Base-by-base conservation (phyloP, 1,140 invertebrate species). In the Drosophila busckii region DNA sequence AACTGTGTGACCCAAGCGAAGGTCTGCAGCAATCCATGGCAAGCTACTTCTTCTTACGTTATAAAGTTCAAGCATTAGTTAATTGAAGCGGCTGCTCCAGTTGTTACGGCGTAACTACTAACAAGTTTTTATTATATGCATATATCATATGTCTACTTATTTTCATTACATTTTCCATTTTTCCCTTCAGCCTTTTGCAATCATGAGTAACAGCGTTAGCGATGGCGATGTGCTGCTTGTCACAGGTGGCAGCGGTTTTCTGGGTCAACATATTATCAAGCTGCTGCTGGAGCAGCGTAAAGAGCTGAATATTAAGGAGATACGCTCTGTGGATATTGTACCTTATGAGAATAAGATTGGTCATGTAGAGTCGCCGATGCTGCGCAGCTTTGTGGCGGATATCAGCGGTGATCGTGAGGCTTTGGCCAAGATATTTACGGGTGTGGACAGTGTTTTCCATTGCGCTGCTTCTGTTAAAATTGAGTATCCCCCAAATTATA, bases 191-290 rank as follows among this genome's bases (percentile, higher is more conserved):
- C 41, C 28, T 52, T 35, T 44, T 44, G 41, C 44, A 32, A 54
- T 35, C 32, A 67, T 50, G 29, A 45, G 26, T 60, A 58, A 35
- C 46, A 60, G 44, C 41, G 38, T 35, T 45, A 50, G 17, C 31
- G 61, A 25, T 10, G 78, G 67, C 8, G 84, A 86, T 20, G 67
- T 86, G 15, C 54, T 86, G 37, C 76, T 86, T 16, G 71, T 86
- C 13, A 86, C 84, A 12, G 92, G 92, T 25, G 91, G 90, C 5
- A 90, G 89, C 55, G 92, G 92, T 4, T 93, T 92, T 78, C 80
- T 93, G 17, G 92, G 92, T 4, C 91, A 92, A 65, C 92, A 93
- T 78, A 84, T 93, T 9, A 88, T 93, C 5, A 88, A 89, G 40
- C 73, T 92, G 4, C 88, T 93, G 53, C 68, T 90, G 58, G 73